A percentile compares a stretch with the other conserved stretches of the same genome.
Evolutionary conservation across 2,888 invertebrate species (phyloP).

Genomic region (Bellardia bayeri): DNA sequence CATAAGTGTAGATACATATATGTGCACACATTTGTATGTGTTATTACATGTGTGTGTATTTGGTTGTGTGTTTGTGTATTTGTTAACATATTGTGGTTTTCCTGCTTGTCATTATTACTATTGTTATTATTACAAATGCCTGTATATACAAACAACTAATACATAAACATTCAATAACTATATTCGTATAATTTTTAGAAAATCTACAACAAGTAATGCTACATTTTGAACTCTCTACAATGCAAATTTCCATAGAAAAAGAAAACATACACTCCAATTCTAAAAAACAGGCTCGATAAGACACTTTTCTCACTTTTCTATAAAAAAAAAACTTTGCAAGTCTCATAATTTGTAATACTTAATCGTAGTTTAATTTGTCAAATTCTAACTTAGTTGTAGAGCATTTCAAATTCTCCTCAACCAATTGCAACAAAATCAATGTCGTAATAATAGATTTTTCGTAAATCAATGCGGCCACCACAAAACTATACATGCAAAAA

Average conservation of each 20-base stretch:
- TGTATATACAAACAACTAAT: slow-evolving; percentile 43
- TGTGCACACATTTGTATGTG: not conserved
- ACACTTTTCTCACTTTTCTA: too few species aligned
- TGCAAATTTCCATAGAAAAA: too few species aligned
- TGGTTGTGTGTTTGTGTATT: slow-evolving; percentile 30
- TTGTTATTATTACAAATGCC: slow-evolving; percentile 74
- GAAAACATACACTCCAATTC: too few species aligned
- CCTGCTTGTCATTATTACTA: slow-evolving; percentile 79
- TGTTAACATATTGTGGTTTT: slow-evolving; percentile 68
- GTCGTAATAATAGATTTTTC: not conserved
- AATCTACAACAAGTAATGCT: not conserved
- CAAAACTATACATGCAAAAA: slow-evolving; percentile 1
- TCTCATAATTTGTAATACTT: too few species aligned
- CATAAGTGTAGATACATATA: not conserved
- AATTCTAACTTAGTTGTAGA: too few species aligned
- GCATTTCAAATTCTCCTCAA: too few species aligned
- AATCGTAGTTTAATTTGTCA: too few species aligned
- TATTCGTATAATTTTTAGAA: slow-evolving; percentile 5
- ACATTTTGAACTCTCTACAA: too few species aligned
- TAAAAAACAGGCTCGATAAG: too few species aligned
- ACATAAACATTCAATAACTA: slow-evolving; percentile 53
- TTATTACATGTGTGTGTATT: not conserved
- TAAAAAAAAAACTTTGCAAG: too few species aligned
- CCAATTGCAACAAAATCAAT: too few species aligned
- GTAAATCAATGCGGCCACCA: slow-evolving; percentile 45